Evolutionary conservation across 2,113 vertebrate species (phyloP), one percentile per base, ranked within the genome.

Genomic region (Vulpes vulpes): DNA sequence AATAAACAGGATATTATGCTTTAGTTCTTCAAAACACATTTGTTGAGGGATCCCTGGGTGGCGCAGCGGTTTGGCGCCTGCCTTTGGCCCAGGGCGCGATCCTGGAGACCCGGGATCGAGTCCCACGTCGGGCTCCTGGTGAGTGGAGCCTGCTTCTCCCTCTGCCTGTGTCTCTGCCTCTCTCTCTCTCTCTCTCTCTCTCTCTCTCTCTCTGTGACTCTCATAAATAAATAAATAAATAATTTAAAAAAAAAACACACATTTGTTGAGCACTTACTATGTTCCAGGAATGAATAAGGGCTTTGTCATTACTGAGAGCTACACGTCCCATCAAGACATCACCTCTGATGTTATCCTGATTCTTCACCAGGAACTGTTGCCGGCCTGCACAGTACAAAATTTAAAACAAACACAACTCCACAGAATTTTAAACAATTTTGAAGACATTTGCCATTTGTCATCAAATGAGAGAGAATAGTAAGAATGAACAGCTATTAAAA

Each of bases 331-430:
- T 43, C 69, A 87, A 89, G 32, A 49, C 53, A 57, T 49, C 74
- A 3, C 49, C 22, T 43, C 43, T 76, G 89, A 74, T 49, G 57
- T 62, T 64, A 23, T 71, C 62, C 71, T n/a, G 4, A 38, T 69
- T 69, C 62, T 88, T 93, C 59, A 87, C 86, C 80, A 64, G 60
- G 32, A 88, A 62, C 1, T 62, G n/a, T 38, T 90, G 55, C 23
- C 65, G 67, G 62, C 35, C 49, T 96, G 78, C 57, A 49, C 65
- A 62, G 43, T 14, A 74, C 60, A 62, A 91, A 95, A 85, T 59
- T 59, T 92, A 88, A 95, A 96, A 81, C 80, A 91, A 95, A 95
- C 62, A 85, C 53, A 88, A 80, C 59, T 57, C 38, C 81, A 89
- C 43, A 79, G 5, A 23, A 81, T 74, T 95, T 81, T 62, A 94